Evolutionary conservation across 1,140 invertebrate genomes (phyloP), one percentile per base, ranked within the genome.

Genomic region (Ladona fulva): DNA sequence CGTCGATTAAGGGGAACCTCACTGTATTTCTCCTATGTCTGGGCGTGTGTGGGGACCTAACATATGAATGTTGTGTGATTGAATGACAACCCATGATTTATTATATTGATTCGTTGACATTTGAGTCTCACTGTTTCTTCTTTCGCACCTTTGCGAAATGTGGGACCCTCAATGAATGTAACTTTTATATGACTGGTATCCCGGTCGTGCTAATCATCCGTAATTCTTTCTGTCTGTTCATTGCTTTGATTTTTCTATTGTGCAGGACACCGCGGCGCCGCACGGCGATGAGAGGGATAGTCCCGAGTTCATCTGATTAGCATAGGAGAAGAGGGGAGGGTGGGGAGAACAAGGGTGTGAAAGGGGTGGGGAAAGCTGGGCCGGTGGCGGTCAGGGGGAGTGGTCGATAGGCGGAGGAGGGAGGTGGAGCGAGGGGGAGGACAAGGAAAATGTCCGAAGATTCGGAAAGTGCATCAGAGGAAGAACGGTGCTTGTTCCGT

Each of bases 401-500:
- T 66, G 52, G 3, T 16, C 52, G 52, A 66, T 66, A 66, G n/a
- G 52, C n/a, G 52, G 52, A 22, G 52, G 52, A 16, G n/a, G 52
- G n/a, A 22, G 52, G 52, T 19, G 52, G 52, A 22, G n/a, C 1
- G 52, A 66, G 16, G 52, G n/a, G 52, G 52, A 66, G 52, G 52
- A 6, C n/a, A 19, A 22, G n/a, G 37, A 77, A 22, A 19, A 95
- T 94, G 93, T 94, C 92, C 91, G 92, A 93, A 89, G 91, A 91
- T 90, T 94, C 91, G 90, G 91, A 92, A 90, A 93, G 92, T 88
- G 89, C 92, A 90, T 93, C 92, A 90, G 93, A 94, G 91, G 93
- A 95, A 93, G 93, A 94, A 91, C 92, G 91, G 89, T 93, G 93
- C 89, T 90, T 94, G 91, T 98, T 98, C 93, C 93, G 93, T 92